Evolutionary conservation across 2,888 invertebrate genomes (phyloP).

Genomic region (Plebejus anna): DNA sequence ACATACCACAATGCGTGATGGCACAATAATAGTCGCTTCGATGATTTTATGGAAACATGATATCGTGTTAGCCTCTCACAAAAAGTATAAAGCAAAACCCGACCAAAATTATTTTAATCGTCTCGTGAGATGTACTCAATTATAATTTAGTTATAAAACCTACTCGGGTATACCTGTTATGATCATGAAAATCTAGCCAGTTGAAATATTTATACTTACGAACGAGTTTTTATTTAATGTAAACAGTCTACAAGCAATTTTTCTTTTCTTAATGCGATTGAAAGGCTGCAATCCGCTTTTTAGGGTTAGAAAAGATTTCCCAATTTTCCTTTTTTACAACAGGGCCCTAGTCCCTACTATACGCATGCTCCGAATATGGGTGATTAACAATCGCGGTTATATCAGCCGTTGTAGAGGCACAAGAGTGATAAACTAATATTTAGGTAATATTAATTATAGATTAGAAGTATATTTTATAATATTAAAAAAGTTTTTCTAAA

Average conservation of each 20-base stretch:
- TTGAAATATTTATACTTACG: neutral
- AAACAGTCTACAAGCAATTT: neutral
- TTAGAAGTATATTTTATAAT: no score
- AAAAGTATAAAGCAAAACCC: conserved; percentile 70
- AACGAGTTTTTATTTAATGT: neutral
- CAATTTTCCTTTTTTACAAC: neutral
- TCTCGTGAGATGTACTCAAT: conserved; percentile 63
- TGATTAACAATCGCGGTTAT: neutral
- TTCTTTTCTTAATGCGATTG: neutral
- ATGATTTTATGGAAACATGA: conserved; percentile 78
- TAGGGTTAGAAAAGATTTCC: neutral
- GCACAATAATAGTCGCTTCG: conserved; percentile 74
- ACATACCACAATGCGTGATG: conserved; percentile 57
- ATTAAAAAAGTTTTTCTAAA: no score
- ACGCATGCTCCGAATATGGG: no score
- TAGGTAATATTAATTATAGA: no score
- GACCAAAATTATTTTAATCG: conserved; percentile 78
- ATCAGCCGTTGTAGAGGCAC: no score
- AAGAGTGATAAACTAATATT: no score
- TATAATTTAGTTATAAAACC: neutral
- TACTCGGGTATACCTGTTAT: neutral
- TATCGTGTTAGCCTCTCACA: conserved; percentile 74
- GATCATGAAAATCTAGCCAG: neutral
- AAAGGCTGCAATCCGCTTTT: neutral
- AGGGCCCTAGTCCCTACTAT: no score